Evolutionary conservation across 1,140 invertebrate genomes (phyloP).

Genomic region (Papilio xuthus): DNA sequence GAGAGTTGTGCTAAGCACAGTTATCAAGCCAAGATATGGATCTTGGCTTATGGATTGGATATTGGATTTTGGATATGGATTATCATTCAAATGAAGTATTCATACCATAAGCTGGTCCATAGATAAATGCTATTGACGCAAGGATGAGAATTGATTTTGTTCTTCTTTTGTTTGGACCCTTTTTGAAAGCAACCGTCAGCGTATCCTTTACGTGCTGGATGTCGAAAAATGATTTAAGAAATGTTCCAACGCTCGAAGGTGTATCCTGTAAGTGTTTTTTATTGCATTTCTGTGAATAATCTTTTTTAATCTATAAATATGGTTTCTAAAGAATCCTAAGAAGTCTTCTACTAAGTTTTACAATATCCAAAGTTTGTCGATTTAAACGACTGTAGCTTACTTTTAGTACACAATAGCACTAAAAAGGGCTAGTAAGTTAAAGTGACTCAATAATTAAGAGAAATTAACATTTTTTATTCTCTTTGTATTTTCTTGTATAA

Average conservation of each 20-base stretch:
- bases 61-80: no score
- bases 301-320: not conserved
- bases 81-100: slow-evolving; percentile 31
- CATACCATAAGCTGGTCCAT: slow-evolving; percentile 83
- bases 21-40: no score
- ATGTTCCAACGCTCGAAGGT: slow-evolving; percentile 49
- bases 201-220: slow-evolving; percentile 75
- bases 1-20: no score
- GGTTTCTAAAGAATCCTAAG: not conserved
- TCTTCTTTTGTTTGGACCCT: slow-evolving; percentile 68
- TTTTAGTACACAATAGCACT: not conserved
- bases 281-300: not conserved
- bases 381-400: not conserved
- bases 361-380: not conserved
- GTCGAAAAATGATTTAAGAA: slow-evolving; percentile 77
- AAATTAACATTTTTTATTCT: not conserved
- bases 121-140: slow-evolving; percentile 66
- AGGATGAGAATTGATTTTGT: slow-evolving; percentile 69
- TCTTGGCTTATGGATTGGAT: no score
- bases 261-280: slow-evolving; percentile 55
- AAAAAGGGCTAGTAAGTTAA: not conserved
- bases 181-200: slow-evolving; percentile 72
- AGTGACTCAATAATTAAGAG: not conserved
- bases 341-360: not conserved
- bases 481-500: not conserved